phyloP scores from a whole-genome alignment of 2,113 vertebrate species.

The Alouatta palliata region DNA sequence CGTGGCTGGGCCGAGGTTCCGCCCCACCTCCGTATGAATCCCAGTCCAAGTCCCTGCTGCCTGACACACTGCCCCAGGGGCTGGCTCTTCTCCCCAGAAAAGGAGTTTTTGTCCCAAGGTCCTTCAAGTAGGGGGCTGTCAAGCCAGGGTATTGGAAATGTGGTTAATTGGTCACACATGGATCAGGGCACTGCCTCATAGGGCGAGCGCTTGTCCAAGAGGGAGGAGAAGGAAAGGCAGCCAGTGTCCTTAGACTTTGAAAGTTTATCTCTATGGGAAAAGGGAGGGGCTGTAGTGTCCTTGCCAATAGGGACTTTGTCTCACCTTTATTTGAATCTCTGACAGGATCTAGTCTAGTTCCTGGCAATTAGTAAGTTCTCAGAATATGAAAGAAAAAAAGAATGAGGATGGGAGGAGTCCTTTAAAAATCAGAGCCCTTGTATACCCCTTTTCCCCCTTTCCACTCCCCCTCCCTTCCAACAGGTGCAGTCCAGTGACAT shows the following conservation, averaged over 20 bases:
- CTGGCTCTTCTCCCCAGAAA: not conserved
- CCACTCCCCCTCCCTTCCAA: not conserved
- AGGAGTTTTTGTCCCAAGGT: not conserved
- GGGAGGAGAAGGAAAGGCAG: not conserved
- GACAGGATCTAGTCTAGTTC: not conserved
- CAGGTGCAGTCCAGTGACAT: rapidly evolving
- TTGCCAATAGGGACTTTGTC: too few relatives aligned
- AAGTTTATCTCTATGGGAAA: rapidly evolving
- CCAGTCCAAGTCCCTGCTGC: too few relatives aligned
- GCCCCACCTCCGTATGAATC: not conserved
- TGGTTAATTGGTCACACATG: not conserved
- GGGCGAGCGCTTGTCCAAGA: not conserved
- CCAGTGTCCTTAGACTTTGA: not conserved
- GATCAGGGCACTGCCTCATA: not conserved
- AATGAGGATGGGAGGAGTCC: not conserved
- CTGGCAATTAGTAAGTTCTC: not conserved
- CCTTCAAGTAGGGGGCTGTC: not conserved
- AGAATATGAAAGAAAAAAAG: constrained; percentile 10
- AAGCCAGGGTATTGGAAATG: not conserved
- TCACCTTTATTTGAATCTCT: not conserved
- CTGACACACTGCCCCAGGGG: rapidly evolving
- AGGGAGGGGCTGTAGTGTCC: not conserved
- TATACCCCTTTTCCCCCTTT: not conserved
- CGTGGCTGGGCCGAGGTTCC: not conserved
- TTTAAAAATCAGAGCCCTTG: not conserved